phyloP scores from a whole-genome alignment of 2,888 invertebrate species.

The Yponomeuta plumbellus region DNA sequence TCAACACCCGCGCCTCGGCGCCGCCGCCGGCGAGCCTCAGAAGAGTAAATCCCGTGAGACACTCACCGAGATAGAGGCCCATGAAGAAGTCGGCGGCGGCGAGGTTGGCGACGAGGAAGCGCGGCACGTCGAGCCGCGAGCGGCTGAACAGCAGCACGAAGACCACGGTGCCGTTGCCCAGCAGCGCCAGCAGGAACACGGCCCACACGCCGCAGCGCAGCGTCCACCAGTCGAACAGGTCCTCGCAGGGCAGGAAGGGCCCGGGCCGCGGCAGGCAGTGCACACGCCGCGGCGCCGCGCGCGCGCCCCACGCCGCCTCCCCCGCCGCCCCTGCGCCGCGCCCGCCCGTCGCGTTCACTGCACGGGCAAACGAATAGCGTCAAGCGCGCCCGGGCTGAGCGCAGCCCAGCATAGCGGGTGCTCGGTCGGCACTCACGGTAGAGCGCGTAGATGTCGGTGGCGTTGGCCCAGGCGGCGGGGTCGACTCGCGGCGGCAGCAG shows the following conservation, averaged over 20 bases:
- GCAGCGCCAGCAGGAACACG: slow-evolving; percentile 94
- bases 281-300: slow-evolving; percentile 57
- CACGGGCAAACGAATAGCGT: not conserved
- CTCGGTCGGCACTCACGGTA: slow-evolving; percentile 77
- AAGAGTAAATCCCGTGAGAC: not conserved
- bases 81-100: slow-evolving; percentile 98
- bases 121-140: slow-evolving; percentile 96
- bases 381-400: too few relatives aligned
- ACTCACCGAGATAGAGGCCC: slow-evolving; percentile 91
- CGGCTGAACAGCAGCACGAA: slow-evolving; percentile 94
- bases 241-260: slow-evolving; percentile 96
- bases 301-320: slow-evolving; percentile 18
- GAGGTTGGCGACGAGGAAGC: slow-evolving; percentile 97
- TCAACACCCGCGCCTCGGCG: not conserved
- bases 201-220: slow-evolving; percentile 97
- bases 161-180: slow-evolving; percentile 97
- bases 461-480: slow-evolving; percentile 87
- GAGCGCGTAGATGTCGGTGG: slow-evolving; percentile 89
- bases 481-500: slow-evolving; percentile 56
- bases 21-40: too few relatives aligned
- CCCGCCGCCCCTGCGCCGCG: slow-evolving; percentile 31
- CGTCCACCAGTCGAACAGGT: slow-evolving; percentile 98
- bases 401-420: not conserved
- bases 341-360: slow-evolving; percentile 23
- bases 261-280: slow-evolving; percentile 90